Evolutionary conservation across 2,888 invertebrate species (phyloP).

Genomic region (Dasypolia templi): DNA sequence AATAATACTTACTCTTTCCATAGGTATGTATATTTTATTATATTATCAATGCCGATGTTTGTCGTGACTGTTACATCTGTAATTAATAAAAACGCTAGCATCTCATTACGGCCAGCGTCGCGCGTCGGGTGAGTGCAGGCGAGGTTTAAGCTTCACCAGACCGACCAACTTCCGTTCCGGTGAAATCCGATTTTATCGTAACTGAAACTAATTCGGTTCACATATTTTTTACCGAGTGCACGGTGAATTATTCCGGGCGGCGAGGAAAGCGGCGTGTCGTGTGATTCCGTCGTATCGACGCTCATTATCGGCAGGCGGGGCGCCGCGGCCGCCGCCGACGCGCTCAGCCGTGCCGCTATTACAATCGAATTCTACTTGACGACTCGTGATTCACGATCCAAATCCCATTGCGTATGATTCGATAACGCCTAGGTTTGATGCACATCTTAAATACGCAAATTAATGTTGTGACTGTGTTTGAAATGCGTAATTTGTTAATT

Average conservation of each 20-base stretch:
- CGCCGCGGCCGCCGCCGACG: slow-evolving; percentile 70
- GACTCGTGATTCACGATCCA: slow-evolving; percentile 85
- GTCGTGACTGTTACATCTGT: slow-evolving; percentile 11
- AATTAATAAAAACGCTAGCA: slow-evolving; percentile 53
- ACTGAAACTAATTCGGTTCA: slow-evolving; percentile 79
- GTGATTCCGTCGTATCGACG: slow-evolving; percentile 80
- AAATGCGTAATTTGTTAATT: slow-evolving; percentile 15
- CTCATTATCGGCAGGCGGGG: slow-evolving; percentile 79
- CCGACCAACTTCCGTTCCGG: slow-evolving; percentile 72
- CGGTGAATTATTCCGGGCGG: slow-evolving; percentile 75
- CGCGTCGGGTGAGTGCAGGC: slow-evolving; percentile 16
- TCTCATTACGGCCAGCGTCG: slow-evolving; percentile 43
- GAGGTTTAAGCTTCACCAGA: slow-evolving; percentile 53
- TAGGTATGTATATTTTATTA: background rate
- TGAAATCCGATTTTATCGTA: slow-evolving; percentile 71
- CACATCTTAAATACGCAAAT: slow-evolving; percentile 56
- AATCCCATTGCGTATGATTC: slow-evolving; percentile 78
- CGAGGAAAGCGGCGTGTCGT: slow-evolving; percentile 73
- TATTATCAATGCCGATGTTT: background rate
- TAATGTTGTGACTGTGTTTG: slow-evolving; percentile 13
- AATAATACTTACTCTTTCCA: background rate
- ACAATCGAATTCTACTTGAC: slow-evolving; percentile 84
- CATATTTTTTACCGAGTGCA: slow-evolving; percentile 79
- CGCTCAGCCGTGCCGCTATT: slow-evolving; percentile 82
- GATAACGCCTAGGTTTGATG: slow-evolving; percentile 65